A percentile compares a stretch with the other conserved stretches of the same genome.
These are phyloP conservation scores for Castor canadensis DNA, from an alignment of 2,113 vertebrate genomes.

Conservation along the genomic window DNA sequence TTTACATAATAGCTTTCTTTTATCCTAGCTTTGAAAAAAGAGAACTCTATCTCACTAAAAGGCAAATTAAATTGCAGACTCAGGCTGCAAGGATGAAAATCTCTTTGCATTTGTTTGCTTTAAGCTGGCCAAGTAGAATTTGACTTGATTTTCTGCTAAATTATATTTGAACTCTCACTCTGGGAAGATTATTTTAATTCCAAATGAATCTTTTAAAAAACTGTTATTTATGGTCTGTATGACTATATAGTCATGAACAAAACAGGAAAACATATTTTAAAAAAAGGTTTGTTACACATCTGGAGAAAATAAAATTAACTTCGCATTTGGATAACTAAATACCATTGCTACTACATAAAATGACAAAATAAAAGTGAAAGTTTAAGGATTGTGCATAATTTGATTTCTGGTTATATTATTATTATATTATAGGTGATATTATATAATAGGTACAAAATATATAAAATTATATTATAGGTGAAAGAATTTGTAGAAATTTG, in stretches of 20 bases:
- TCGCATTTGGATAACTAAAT: conserved; percentile 63
- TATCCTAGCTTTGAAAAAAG: conserved; percentile 7
- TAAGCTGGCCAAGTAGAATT: not conserved
- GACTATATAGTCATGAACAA: conserved; percentile 5
- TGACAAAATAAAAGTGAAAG: conserved; percentile 25
- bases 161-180: not conserved
- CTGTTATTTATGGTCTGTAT: not conserved
- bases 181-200: conserved; percentile 32
- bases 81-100: not conserved
- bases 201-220: conserved; percentile 19
- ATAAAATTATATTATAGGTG: not conserved
- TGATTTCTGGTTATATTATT: not conserved
- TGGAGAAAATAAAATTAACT: conserved; percentile 61
- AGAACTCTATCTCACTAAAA: not conserved
- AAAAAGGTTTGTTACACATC: conserved; percentile 53
- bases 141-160: not conserved
- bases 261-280: conserved; percentile 35
- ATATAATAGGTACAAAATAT: no score
- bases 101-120: not conserved
- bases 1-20: not conserved
- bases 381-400: not conserved
- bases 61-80: not conserved
- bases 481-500: not conserved
- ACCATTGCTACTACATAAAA: not conserved
- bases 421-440: not conserved